Base-by-base conservation (phyloP, 1,140 invertebrate genomes). In the Linepithema humile region DNA sequence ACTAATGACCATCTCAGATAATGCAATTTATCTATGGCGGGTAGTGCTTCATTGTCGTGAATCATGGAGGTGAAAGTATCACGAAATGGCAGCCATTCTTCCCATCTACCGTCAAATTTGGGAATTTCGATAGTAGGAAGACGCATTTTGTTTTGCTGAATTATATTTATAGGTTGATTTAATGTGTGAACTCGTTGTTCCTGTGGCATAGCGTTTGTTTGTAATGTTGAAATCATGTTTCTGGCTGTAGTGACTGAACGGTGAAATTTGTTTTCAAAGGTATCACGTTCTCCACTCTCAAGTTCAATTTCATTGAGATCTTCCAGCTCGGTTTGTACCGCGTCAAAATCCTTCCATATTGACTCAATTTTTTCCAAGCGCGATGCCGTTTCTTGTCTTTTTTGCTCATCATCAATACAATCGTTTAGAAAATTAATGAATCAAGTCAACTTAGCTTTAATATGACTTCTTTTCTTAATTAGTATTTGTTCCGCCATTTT, bases 11-110 rank as follows among this genome's bases (percentile, higher is more conserved):
- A 72, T 29, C 59, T 69, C 4, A 92, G 43, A 59, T 89, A 89
- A 10, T 85, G 72, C 0, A 91, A 82, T 20, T 89, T 89, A 26
- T 90, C 77, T 9, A 87, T 85, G n/a, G 72, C 32, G 0, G 69
- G 29, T 0, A 89, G 26, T 0, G 9, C 32, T 0, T 53, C 38
- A 26, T 73, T 83, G 6, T 72, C 20, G 23, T 89, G 57, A 17
- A 89, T 70, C 20, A 88, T 48, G 15, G 82, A 65, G 0, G 50
- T 40, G 50, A 90, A 89, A 0, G 57, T 67, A 7, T 90, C 82
- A 0, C 59, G 59, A 62, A 89, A 90, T 10, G 64, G 35, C 6
- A 84, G 9, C 85, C 90, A 89, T n/a, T n/a, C n/a, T n/a, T n/a
- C n/a, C n/a, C n/a, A n/a, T n/a, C n/a, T n/a, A n/a, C n/a, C n/a